A percentile compares a stretch with the other conserved stretches of the same genome.
Evolutionary conservation across 2,888 invertebrate genomes (phyloP).

Genomic region (Spatulosminthurus flaviceps): DNA sequence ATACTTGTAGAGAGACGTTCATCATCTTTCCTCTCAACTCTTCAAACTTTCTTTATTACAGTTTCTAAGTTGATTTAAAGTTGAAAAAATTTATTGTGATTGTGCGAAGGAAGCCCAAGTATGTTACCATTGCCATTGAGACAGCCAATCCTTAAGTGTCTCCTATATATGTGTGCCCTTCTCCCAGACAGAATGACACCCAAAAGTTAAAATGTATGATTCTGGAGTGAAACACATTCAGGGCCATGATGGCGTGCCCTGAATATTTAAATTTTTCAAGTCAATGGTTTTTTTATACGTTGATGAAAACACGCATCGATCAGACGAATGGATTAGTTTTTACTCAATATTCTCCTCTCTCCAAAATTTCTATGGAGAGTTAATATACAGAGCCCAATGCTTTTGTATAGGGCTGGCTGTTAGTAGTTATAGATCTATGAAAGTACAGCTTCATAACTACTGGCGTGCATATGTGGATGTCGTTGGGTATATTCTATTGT

Average conservation of each 20-base stretch:
- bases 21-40: too few relatives aligned
- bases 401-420: too few relatives aligned
- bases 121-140: too few relatives aligned
- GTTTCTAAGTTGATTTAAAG: too few relatives aligned
- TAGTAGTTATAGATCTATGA: too few relatives aligned
- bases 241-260: neutral
- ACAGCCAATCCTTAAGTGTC: neutral
- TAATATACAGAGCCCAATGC: too few relatives aligned
- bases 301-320: slow-evolving; percentile 25
- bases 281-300: slow-evolving; percentile 31
- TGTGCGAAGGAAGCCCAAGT: too few relatives aligned
- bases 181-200: neutral
- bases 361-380: neutral
- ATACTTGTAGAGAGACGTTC: too few relatives aligned
- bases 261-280: slow-evolving; percentile 31
- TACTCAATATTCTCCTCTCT: neutral
- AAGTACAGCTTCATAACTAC: too few relatives aligned
- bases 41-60: too few relatives aligned
- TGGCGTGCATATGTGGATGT: too few relatives aligned
- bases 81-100: too few relatives aligned
- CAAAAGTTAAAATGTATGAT: neutral
- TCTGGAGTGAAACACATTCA: neutral
- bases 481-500: neutral
- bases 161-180: neutral
- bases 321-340: neutral